Percentiles rank a stretch among this genome's conserved stretches.
phyloP scores from a whole-genome alignment of 2,113 vertebrate genomes.

The Trochalopteron elliotii region DNA sequence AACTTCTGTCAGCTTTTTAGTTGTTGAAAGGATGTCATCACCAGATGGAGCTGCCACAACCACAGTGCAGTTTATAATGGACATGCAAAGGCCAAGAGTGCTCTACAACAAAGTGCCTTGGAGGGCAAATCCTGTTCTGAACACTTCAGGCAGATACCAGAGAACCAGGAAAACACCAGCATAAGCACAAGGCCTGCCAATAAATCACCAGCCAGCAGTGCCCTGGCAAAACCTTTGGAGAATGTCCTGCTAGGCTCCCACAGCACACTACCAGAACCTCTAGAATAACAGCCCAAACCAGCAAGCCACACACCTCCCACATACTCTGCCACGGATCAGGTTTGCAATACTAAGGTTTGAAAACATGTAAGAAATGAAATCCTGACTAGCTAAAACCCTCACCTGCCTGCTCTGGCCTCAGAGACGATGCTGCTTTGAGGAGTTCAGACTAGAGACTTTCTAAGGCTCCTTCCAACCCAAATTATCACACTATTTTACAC shows the following conservation, averaged over 20 bases:
- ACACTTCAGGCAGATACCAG: background rate
- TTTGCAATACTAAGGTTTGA: background rate
- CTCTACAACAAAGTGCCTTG: background rate
- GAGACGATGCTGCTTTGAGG: background rate
- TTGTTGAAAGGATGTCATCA: background rate
- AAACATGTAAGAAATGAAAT: background rate
- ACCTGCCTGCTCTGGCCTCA: background rate
- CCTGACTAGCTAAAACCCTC: background rate
- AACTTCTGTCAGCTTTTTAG: background rate
- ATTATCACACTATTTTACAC: background rate
- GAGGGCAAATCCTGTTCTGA: background rate
- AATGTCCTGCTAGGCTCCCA: background rate
- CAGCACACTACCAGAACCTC: background rate
- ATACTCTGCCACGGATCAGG: accelerated
- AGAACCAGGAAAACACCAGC: background rate
- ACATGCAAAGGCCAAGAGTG: background rate
- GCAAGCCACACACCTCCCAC: accelerated
- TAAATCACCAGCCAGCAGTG: background rate
- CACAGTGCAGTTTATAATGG: background rate
- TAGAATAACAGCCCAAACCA: background rate
- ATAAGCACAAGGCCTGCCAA: background rate
- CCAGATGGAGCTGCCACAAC: background rate
- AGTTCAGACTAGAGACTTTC: background rate
- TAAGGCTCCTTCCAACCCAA: background rate
- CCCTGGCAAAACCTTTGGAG: background rate